Evolutionary conservation across 2,797 vertebrate genomes (phyloP).

Genomic region (Mormyrus hasselquistii): DNA sequence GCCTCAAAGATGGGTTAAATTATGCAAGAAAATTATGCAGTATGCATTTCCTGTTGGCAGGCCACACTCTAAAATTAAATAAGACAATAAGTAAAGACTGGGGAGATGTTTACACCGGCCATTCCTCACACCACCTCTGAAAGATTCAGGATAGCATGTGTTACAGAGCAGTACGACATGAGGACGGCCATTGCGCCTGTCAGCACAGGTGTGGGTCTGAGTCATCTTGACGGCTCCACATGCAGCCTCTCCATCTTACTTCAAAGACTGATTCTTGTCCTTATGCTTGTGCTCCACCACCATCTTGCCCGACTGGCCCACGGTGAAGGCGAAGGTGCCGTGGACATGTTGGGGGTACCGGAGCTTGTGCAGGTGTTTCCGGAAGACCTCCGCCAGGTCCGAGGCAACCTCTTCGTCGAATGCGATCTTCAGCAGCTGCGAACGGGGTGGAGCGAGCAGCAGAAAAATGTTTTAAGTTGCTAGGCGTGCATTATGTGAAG

Average conservation of each 20-base stretch:
- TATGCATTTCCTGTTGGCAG: not conserved
- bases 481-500: not conserved
- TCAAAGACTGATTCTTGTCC: conserved; percentile 92
- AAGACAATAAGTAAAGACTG: not conserved
- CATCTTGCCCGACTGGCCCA: conserved; percentile 68
- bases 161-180: not conserved
- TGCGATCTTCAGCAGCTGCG: conserved; percentile 82
- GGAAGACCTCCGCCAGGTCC: conserved; percentile 84
- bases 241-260: conserved; percentile 52
- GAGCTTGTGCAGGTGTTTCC: conserved; percentile 88
- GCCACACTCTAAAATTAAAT: not conserved
- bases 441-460: not conserved
- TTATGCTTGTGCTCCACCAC: conserved; percentile 79
- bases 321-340: conserved; percentile 83
- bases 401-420: conserved; percentile 93
- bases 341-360: conserved; percentile 84
- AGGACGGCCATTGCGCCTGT: not conserved
- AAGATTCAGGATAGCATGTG: not conserved
- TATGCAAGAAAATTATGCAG: not conserved
- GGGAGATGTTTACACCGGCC: not conserved
- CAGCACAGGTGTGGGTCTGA: not conserved
- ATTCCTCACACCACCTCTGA: not conserved
- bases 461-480: not conserved
- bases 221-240: not conserved
- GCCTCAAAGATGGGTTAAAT: not conserved